A percentile compares a stretch with the other conserved stretches of the same genome.
These are phyloP conservation scores for Eumaeus atala DNA, from an alignment of 1,140 invertebrate species.

Conservation along the genomic window DNA sequence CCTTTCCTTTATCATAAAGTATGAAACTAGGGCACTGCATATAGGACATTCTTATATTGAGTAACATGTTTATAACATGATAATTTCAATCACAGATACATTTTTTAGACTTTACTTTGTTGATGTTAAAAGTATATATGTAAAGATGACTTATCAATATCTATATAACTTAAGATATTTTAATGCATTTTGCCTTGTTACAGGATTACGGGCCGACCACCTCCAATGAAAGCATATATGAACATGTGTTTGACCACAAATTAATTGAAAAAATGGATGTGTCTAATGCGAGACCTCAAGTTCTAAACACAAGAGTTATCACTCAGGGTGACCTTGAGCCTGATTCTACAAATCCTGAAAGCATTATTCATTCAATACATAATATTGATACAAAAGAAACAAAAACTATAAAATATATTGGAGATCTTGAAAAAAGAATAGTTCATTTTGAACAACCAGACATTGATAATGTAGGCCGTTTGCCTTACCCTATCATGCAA, in stretches of 20 bases:
- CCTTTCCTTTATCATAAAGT: conserved; percentile 1
- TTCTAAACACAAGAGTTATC: conserved; percentile 53
- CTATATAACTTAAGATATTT: neutral
- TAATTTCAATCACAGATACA: neutral
- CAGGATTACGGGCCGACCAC: conserved; percentile 70
- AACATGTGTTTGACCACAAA: conserved; percentile 63
- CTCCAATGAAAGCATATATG: conserved; percentile 67
- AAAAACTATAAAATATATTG: conserved; percentile 51
- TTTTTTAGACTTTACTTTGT: neutral
- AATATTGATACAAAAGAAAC: conserved; percentile 58
- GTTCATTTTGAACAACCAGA: conserved; percentile 55
- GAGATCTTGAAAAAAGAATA: conserved; percentile 42
- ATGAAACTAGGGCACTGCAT: conserved; percentile 31
- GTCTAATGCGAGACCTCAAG: conserved; percentile 57
- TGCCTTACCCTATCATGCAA: conserved; percentile 58
- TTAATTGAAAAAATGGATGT: conserved; percentile 66
- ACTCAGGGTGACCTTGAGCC: conserved; percentile 60
- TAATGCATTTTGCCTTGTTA: conserved; percentile 35
- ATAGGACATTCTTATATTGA: conserved; percentile 16
- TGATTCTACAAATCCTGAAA: conserved; percentile 66
- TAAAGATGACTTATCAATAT: no score
- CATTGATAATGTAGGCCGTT: conserved; percentile 51
- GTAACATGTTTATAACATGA: neutral
- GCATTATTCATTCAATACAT: conserved; percentile 58
- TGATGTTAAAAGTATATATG: neutral